These are phyloP conservation scores for Synanthedon tipuliformis DNA, from an alignment of 2,888 invertebrate species.

Conservation along the genomic window DNA sequence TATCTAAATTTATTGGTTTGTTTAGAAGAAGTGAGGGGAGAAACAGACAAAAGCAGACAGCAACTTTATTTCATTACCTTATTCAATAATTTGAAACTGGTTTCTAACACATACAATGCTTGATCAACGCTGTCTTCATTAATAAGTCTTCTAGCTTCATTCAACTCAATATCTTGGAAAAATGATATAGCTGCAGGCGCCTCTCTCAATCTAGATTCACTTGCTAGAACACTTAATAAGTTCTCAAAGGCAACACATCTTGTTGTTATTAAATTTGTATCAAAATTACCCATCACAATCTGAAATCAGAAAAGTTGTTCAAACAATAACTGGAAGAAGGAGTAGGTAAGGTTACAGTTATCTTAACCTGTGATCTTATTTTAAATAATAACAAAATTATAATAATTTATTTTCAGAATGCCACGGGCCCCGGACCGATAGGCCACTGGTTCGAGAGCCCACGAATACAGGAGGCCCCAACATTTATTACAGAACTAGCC, in stretches of 20 bases:
- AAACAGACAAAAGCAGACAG: too few species aligned
- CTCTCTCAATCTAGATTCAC: constrained; percentile 68
- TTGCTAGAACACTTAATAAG: constrained; percentile 69
- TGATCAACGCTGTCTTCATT: constrained; percentile 69
- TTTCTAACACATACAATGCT: constrained; percentile 76
- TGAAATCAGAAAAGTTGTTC: constrained; percentile 22
- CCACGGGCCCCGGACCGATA: too few species aligned
- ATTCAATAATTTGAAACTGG: constrained; percentile 73
- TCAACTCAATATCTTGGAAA: constrained; percentile 75
- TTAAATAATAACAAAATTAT: too few species aligned
- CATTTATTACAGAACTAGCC: too few species aligned
- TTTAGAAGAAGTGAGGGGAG: too few species aligned
- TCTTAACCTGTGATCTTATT: too few species aligned
- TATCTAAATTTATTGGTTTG: too few species aligned
- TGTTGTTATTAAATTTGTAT: constrained; percentile 73
- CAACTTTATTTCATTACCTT: constrained; percentile 29
- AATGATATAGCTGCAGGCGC: constrained; percentile 71
- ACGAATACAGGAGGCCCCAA: too few species aligned
- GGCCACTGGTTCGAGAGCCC: too few species aligned
- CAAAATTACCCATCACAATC: constrained; percentile 78
- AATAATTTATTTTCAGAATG: too few species aligned
- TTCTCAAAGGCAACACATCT: constrained; percentile 75
- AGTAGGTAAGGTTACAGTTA: too few species aligned
- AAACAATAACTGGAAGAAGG: too few species aligned
- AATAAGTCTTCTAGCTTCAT: constrained; percentile 71